Evolutionary conservation across 2,888 invertebrate species (phyloP).

Genomic region (Melinopterus prodromus): DNA sequence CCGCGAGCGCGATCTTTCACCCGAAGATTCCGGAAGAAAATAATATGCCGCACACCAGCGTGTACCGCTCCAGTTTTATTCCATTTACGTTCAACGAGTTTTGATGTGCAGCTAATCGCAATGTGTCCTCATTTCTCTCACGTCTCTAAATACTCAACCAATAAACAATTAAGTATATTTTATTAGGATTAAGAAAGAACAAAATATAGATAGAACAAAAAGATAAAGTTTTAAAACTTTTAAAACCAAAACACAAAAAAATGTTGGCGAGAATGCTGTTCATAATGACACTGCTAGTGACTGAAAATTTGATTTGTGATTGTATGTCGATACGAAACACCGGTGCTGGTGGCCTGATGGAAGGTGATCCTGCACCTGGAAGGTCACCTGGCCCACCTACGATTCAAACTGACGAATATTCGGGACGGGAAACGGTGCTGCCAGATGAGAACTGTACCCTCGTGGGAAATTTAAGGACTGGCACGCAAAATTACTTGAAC

Average conservation of each 20-base stretch:
- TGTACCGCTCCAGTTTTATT: not conserved
- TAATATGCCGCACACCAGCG: not conserved
- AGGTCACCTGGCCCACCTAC: conserved; percentile 71
- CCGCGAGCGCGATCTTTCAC: not conserved
- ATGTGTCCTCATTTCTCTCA: not conserved
- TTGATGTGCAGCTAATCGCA: not conserved
- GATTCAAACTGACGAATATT: conserved; percentile 36
- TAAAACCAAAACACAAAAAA: not conserved
- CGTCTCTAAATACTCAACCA: not conserved
- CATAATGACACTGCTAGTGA: conserved; percentile 30
- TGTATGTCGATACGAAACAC: conserved; percentile 48
- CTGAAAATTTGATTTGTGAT: conserved; percentile 29
- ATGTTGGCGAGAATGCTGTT: conserved; percentile 16
- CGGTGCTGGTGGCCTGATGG: conserved; percentile 58
- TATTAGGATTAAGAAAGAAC: not conserved
- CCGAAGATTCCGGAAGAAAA: not conserved
- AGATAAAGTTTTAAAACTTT: not conserved
- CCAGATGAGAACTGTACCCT: conserved; percentile 38
- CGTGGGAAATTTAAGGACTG: conserved; percentile 45
- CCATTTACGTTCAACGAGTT: not conserved
- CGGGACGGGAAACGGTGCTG: conserved; percentile 22
- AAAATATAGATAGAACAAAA: not conserved
- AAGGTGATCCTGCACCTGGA: conserved; percentile 73
- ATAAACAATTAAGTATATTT: not conserved
- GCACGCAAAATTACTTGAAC: conserved; percentile 59